Evolutionary conservation across 2,797 vertebrate genomes (phyloP), one percentile per base, ranked within the genome.

Genomic region (Onychomys torridus): DNA sequence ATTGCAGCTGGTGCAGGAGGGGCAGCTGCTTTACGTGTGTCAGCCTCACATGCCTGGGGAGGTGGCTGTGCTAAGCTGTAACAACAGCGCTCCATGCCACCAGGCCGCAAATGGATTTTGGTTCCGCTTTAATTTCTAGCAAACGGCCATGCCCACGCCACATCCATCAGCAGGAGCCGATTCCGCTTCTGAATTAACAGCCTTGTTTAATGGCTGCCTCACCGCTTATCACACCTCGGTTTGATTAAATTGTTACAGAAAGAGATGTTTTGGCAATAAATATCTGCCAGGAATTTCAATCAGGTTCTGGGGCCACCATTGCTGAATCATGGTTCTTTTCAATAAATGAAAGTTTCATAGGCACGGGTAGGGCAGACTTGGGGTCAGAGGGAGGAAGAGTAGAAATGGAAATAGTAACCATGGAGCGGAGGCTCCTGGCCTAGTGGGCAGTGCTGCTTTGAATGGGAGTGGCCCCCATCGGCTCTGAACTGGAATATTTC

Each of bases 221-320:
- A 52, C 95, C 84, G 92, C 94, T 94, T 95, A 95, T 95, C 96
- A 75, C 96, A 90, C 96, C 96, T 95, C 29, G 12, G 90, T 81
- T 94, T 97, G 97, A 98, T 97, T 97, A 97, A 96, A 97, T 91
- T 93, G 96, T 96, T 97, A 95, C 73, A 94, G 92, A 97, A 97
- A 96, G 96, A 92, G 94, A 96, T 97, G 90, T 96, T 98, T 98
- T 89, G 92, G 95, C 59, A 97, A 94, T 96, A 98, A 97, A 91
- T 96, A 97, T 93, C 97, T 95, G 84, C 93, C 4, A 5, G 93
- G 97, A 97, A 97, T 98, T 98, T 97, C 94, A 97, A 43, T 96
- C 92, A 71, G 76, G 89, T 96, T 94, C 93, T 89, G 57, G 86
- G 87, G 40, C 90, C 81, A 59, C 83, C 21, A 0, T 40, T 84